These are phyloP conservation scores for Zosterops pallidus DNA, from an alignment of 2,113 vertebrate species.

Conservation along the genomic window DNA sequence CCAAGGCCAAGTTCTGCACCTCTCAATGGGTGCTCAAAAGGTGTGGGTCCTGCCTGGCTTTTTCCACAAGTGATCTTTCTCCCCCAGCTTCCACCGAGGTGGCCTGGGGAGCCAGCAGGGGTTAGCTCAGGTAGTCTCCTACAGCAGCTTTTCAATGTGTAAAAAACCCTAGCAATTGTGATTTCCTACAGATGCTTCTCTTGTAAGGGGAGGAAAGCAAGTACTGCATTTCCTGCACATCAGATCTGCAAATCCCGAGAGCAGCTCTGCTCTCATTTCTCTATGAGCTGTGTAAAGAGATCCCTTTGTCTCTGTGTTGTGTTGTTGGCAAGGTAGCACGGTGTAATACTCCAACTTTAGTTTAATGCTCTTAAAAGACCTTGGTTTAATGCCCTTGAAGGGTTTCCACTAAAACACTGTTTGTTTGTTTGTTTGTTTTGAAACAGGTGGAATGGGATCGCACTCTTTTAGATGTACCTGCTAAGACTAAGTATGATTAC, in stretches of 20 bases:
- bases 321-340: not conserved
- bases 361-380: not conserved
- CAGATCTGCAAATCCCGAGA: not conserved
- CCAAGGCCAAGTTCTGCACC: not conserved
- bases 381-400: not conserved
- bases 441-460: conserved; percentile 85
- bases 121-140: not conserved
- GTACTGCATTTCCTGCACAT: not conserved
- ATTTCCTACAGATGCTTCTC: not conserved
- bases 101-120: fast-evolving
- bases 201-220: not conserved
- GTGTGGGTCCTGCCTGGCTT: fast-evolving
- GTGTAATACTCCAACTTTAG: not conserved
- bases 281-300: fast-evolving
- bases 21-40: fast-evolving
- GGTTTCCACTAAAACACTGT: not conserved
- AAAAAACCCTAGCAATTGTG: not conserved
- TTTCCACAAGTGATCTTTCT: fast-evolving
- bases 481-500: conserved; percentile 83
- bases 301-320: fast-evolving
- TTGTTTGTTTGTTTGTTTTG: not conserved
- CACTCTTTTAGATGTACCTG: conserved; percentile 80
- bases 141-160: fast-evolving
- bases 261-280: not conserved
- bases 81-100: fast-evolving